Conservation (phyloP, 2,113 vertebrate species). For the Eurystomus gularis region DNA sequence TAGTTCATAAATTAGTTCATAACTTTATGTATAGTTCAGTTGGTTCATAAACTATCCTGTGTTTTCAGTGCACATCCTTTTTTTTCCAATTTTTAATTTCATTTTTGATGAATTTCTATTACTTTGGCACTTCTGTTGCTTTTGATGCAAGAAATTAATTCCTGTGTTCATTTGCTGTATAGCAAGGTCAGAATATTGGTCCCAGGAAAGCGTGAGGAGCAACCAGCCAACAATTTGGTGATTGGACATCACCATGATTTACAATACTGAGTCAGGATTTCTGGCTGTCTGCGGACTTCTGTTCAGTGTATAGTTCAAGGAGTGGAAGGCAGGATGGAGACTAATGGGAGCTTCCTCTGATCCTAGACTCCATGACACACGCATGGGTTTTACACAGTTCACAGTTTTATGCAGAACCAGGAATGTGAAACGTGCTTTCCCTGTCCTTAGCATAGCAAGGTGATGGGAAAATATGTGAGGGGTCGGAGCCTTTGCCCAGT, state of each 20-base stretch:
- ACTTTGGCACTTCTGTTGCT: background rate
- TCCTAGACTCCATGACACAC: rapidly evolving
- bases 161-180: background rate
- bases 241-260: background rate
- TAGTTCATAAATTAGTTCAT: no score
- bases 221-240: background rate
- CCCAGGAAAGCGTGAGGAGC: background rate
- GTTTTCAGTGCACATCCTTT: background rate
- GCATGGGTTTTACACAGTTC: background rate
- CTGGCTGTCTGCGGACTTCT: background rate
- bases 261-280: background rate
- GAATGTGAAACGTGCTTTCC: rapidly evolving
- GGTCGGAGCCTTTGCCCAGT: background rate
- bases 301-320: background rate
- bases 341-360: background rate
- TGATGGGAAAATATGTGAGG: background rate
- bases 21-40: background rate
- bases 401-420: background rate
- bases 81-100: background rate
- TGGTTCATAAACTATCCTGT: background rate
- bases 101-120: background rate
- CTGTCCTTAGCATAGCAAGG: background rate
- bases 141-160: background rate
- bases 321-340: background rate
- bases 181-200: background rate